A percentile compares a stretch with the other conserved stretches of the same genome.
Evolutionary conservation across 2,113 vertebrate genomes (phyloP).

Genomic region (Rallus limicola): DNA sequence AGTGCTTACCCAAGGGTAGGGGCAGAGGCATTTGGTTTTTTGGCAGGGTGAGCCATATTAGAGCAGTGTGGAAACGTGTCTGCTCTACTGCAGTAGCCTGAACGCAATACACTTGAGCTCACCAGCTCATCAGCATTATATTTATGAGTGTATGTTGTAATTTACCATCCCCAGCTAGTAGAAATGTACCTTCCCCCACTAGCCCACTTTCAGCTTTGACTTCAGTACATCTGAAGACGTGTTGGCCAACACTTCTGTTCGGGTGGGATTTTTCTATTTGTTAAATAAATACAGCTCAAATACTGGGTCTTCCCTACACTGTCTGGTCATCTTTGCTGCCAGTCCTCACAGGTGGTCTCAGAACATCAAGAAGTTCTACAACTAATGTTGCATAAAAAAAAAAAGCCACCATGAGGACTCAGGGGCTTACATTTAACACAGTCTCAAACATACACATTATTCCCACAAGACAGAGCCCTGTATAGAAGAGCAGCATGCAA

Average conservation of each 20-base stretch:
- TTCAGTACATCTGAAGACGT: background rate
- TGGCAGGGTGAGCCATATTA: background rate
- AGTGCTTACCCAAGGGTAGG: background rate
- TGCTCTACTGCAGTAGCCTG: background rate
- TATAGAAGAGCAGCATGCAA: background rate
- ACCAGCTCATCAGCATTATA: background rate
- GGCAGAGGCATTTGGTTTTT: background rate
- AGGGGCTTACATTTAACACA: background rate
- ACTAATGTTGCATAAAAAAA: background rate
- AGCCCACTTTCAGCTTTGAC: background rate
- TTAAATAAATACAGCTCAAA: background rate
- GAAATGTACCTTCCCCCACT: background rate
- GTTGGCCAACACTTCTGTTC: background rate
- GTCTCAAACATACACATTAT: background rate
- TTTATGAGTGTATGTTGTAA: background rate
- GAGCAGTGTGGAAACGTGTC: background rate
- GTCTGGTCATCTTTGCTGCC: background rate
- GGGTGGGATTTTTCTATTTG: background rate
- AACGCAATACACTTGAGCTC: background rate
- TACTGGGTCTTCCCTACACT: background rate
- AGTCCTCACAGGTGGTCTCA: background rate
- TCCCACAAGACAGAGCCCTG: background rate
- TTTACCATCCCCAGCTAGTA: background rate
- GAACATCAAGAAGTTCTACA: background rate
- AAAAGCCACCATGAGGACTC: background rate